Percentiles rank a stretch among this genome's conserved stretches.
Evolutionary conservation across 2,888 invertebrate genomes (phyloP).

Genomic region (Neoscelio sp.): DNA sequence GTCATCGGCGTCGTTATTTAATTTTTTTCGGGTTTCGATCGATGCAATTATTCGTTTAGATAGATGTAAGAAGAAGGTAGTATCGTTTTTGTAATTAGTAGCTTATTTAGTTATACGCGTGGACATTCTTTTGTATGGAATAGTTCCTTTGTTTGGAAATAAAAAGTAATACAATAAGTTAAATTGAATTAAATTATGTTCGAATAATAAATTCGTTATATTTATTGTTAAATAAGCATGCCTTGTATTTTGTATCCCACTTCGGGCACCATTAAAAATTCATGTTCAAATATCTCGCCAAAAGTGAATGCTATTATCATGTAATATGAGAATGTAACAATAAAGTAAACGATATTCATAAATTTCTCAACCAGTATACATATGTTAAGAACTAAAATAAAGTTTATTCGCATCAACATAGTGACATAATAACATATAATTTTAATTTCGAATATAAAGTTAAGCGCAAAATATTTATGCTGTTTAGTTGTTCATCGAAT

Average conservation of each 20-base stretch:
- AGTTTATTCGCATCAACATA: not conserved
- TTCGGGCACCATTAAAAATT: no score
- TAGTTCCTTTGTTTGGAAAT: not conserved
- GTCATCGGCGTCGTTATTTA: constrained; percentile 39
- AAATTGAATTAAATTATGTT: not conserved
- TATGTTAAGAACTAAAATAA: no score
- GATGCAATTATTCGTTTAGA: constrained; percentile 4
- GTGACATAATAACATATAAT: not conserved
- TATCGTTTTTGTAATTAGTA: constrained; percentile 8
- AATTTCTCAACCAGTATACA: no score
- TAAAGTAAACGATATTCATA: no score
- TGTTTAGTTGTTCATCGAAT: not conserved
- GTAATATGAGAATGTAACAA: no score
- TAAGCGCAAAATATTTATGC: not conserved
- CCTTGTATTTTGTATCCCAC: no score
- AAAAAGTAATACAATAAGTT: not conserved
- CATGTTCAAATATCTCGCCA: not conserved
- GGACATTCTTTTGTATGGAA: constrained; percentile 2
- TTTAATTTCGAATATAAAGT: constrained; percentile 2
- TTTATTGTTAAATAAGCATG: no score
- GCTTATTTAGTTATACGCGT: constrained; percentile 27
- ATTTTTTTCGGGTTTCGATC: constrained; percentile 13
- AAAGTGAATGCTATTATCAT: no score
- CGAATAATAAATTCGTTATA: no score
- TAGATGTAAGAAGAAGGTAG: constrained; percentile 1